Evolutionary conservation across 2,888 invertebrate genomes (phyloP).

Genomic region (Iphiclides podalirius): DNA sequence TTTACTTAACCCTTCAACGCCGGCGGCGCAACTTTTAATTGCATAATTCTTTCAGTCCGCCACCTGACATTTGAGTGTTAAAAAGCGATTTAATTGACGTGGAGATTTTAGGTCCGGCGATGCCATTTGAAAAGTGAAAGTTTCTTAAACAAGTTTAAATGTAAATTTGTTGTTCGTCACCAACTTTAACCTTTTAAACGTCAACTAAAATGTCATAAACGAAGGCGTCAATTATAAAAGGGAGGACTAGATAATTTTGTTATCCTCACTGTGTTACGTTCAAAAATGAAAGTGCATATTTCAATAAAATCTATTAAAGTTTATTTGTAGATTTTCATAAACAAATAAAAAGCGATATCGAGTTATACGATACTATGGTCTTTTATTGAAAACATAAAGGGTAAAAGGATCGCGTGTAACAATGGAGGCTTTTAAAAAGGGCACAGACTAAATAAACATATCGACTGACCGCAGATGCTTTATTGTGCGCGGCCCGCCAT

Average conservation of each 20-base stretch:
- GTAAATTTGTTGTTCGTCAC: not conserved
- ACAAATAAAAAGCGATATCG: too few relatives aligned
- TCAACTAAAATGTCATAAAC: not conserved
- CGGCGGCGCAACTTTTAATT: slow-evolving; percentile 20
- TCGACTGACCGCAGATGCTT: slow-evolving; percentile 10
- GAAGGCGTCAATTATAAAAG: too few relatives aligned
- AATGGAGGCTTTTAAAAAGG: not conserved
- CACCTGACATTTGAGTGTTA: slow-evolving; percentile 23
- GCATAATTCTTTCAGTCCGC: slow-evolving; percentile 21
- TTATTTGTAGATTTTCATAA: too few relatives aligned
- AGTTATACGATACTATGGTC: too few relatives aligned
- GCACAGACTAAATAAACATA: slow-evolving; percentile 5
- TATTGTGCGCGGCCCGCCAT: not conserved
- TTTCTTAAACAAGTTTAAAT: not conserved
- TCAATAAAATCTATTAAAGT: too few relatives aligned
- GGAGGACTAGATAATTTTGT: too few relatives aligned
- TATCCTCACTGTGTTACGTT: too few relatives aligned
- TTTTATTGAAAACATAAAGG: too few relatives aligned
- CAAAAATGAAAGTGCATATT: too few relatives aligned
- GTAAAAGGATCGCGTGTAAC: not conserved
- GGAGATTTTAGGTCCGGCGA: not conserved
- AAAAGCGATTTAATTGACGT: slow-evolving; percentile 13
- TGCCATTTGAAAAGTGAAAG: slow-evolving; percentile 1
- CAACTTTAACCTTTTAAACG: not conserved
- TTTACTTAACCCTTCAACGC: slow-evolving; percentile 22